These are phyloP conservation scores for Solenopsis invicta DNA, from an alignment of 1,140 invertebrate genomes.

Conservation along the genomic window DNA sequence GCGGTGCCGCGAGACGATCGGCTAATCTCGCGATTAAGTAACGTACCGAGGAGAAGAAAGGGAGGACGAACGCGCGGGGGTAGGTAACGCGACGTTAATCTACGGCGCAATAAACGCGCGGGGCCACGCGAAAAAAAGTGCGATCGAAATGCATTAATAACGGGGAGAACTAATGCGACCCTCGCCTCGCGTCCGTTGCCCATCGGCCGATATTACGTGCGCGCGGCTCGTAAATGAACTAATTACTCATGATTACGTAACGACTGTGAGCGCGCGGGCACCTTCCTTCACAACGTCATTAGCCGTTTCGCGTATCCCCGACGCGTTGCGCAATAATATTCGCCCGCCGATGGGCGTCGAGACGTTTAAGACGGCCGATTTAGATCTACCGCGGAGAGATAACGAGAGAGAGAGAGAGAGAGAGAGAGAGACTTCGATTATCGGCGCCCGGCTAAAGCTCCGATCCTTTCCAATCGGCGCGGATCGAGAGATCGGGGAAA, in stretches of 20 bases:
- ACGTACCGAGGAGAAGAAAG: slow-evolving; percentile 67
- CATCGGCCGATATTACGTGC: slow-evolving; percentile 61
- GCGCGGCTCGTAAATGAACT: slow-evolving; percentile 79
- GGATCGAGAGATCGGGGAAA: slow-evolving; percentile 35
- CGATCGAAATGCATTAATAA: slow-evolving; percentile 85
- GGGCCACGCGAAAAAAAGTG: slow-evolving; percentile 78
- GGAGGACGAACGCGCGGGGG: slow-evolving; percentile 22
- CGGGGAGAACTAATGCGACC: slow-evolving; percentile 80
- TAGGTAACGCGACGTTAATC: slow-evolving; percentile 81
- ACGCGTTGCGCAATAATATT: slow-evolving; percentile 78
- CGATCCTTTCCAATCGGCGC: slow-evolving; percentile 39
- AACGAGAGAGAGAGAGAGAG: background rate
- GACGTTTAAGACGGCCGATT: slow-evolving; percentile 72
- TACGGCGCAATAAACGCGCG: slow-evolving; percentile 79
- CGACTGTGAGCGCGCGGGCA: slow-evolving; percentile 11
- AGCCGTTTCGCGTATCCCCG: slow-evolving; percentile 73
- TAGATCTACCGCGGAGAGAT: slow-evolving; percentile 53
- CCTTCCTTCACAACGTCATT: slow-evolving; percentile 76
- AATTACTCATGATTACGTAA: slow-evolving; percentile 81
- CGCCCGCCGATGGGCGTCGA: slow-evolving; percentile 68
- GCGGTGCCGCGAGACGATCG: slow-evolving; percentile 68
- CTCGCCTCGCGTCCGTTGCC: slow-evolving; percentile 49
- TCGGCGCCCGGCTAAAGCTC: slow-evolving; percentile 1
- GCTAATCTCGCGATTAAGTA: slow-evolving; percentile 77
- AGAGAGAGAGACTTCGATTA: slow-evolving; percentile 24